Conservation (phyloP, 2,888 invertebrate genomes). For the Leucophora obtusa region DNA sequence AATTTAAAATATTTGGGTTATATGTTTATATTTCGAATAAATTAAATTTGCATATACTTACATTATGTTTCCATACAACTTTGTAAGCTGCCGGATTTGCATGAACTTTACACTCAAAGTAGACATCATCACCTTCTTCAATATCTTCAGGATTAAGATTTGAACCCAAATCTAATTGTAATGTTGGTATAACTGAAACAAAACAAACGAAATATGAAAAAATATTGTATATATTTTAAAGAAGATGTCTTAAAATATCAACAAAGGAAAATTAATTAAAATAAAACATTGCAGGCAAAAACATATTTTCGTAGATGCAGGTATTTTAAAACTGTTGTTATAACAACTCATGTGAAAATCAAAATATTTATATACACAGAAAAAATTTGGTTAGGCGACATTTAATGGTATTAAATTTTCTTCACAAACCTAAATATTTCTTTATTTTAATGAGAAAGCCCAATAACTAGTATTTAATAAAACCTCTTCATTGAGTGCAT, state of each 20-base stretch:
- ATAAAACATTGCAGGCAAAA: conserved; percentile 4
- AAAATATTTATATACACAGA: no score
- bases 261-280: conserved; percentile 56
- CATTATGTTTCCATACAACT: conserved; percentile 89
- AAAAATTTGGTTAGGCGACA: no score
- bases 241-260: conserved; percentile 5
- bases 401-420: no score
- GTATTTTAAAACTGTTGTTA: no score
- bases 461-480: no score
- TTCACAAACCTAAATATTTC: no score
- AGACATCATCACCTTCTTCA: conserved; percentile 89
- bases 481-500: no score
- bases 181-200: conserved; percentile 83
- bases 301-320: no score
- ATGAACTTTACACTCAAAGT: conserved; percentile 88
- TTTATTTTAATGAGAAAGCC: no score
- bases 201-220: conserved; percentile 36
- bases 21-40: not conserved
- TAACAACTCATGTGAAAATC: no score
- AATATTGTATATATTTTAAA: conserved; percentile 15
- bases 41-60: conserved; percentile 80
- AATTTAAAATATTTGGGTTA: not conserved
- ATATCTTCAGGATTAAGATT: conserved; percentile 89
- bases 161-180: conserved; percentile 85
- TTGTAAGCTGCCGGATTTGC: conserved; percentile 89